Percentiles rank a stretch among this genome's conserved stretches.
These are phyloP conservation scores for Hydropotes inermis DNA, from an alignment of 2,113 vertebrate genomes.

Conservation along the genomic window DNA sequence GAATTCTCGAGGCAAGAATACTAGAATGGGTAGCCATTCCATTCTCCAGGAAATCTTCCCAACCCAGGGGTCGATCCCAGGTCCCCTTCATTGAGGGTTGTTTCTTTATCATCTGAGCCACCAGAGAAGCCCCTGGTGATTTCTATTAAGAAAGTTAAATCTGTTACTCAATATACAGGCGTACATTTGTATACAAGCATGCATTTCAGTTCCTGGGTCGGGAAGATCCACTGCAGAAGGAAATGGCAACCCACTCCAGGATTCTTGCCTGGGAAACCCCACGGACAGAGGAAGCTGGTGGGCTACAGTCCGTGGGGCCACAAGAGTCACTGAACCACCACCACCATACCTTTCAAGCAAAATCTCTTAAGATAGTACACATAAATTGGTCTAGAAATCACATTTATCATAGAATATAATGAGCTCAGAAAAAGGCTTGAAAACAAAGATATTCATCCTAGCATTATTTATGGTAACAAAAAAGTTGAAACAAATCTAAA, in stretches of 20 bases:
- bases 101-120: background rate
- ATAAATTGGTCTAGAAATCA: background rate
- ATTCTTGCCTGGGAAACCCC: background rate
- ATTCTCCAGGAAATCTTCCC: background rate
- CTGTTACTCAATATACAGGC: background rate
- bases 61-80: background rate
- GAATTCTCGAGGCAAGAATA: background rate
- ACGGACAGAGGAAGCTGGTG: background rate
- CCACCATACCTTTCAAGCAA: background rate
- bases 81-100: background rate
- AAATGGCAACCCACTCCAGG: background rate
- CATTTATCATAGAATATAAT: background rate
- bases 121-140: background rate
- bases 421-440: background rate
- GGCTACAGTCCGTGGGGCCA: background rate
- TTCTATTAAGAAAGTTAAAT: constrained; percentile 14
- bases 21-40: background rate
- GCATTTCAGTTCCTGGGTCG: background rate
- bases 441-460: background rate
- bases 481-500: background rate
- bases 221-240: background rate
- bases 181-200: background rate
- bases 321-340: background rate
- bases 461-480: background rate
- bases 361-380: background rate